Evolutionary conservation across 1,140 invertebrate genomes (phyloP).

Genomic region (Aphis craccivora): DNA sequence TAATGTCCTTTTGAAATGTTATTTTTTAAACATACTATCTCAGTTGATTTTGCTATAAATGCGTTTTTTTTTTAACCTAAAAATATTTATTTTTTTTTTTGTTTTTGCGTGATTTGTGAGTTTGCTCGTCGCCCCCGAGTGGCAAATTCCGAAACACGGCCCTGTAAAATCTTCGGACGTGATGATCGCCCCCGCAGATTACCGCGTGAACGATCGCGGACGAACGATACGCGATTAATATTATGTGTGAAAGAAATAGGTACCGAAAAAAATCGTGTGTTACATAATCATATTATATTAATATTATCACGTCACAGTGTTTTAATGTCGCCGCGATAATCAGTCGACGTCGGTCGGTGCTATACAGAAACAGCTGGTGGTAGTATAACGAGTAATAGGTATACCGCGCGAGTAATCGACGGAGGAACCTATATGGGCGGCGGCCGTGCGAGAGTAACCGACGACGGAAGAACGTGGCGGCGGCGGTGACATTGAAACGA

Average conservation of each 20-base stretch:
- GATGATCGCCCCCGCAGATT: neutral
- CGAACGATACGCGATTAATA: neutral
- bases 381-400: neutral
- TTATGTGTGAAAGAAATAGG: neutral
- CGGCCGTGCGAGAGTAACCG: neutral
- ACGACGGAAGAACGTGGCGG: neutral
- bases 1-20: no score
- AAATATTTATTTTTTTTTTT: no score
- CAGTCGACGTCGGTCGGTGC: neutral
- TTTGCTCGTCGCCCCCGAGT: neutral
- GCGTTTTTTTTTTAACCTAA: no score
- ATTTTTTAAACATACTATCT: no score
- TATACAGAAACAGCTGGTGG: neutral
- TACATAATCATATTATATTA: neutral
- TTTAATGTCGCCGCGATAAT: neutral
- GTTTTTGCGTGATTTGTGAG: no score
- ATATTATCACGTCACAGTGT: neutral
- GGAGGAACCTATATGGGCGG: neutral
- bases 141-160: neutral
- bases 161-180: neutral
- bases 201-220: neutral
- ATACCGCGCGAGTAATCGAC: neutral
- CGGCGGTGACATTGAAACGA: slow-evolving; percentile 16
- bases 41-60: no score
- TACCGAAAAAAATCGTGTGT: neutral